Evolutionary conservation across 1,140 invertebrate genomes (phyloP).

Genomic region (Forficula auricularia): DNA sequence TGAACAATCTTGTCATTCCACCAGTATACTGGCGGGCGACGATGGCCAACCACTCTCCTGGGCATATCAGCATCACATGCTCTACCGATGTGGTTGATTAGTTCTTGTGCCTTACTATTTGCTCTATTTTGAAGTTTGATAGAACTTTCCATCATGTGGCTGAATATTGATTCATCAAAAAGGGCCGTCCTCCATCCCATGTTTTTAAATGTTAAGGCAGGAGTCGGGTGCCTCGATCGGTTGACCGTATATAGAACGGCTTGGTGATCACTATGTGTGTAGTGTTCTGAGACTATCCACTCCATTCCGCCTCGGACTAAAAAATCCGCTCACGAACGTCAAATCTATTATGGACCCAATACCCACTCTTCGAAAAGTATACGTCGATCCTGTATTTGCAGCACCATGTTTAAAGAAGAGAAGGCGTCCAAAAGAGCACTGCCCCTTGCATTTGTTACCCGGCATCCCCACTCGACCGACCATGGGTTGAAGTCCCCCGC

Average conservation of each 20-base stretch:
- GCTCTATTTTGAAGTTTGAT: not conserved
- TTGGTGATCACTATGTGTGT: too few species aligned
- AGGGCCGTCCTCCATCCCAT: not conserved
- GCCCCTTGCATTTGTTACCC: too few species aligned
- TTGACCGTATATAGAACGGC: constrained; percentile 9
- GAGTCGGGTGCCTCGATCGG: constrained; percentile 8
- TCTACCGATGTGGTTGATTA: constrained; percentile 6
- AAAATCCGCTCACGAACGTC: constrained; percentile 7
- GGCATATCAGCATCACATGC: constrained; percentile 9
- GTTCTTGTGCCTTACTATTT: not conserved
- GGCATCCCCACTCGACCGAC: too few species aligned
- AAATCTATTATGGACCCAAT: constrained; percentile 10
- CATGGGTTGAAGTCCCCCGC: too few species aligned
- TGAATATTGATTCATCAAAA: too few species aligned
- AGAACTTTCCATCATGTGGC: too few species aligned
- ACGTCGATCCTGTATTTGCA: too few species aligned
- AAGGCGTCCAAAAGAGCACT: too few species aligned
- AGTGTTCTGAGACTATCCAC: not conserved
- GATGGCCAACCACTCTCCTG: constrained; percentile 3
- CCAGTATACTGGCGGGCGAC: constrained; percentile 4
- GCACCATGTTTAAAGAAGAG: too few species aligned
- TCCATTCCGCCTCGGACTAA: not conserved
- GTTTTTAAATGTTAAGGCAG: not conserved
- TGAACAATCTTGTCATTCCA: constrained; percentile 5
- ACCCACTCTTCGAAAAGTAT: too few species aligned